Evolutionary conservation across 2,888 invertebrate genomes (phyloP), one percentile per base, ranked within the genome.

Genomic region (Heliconius hortense): DNA sequence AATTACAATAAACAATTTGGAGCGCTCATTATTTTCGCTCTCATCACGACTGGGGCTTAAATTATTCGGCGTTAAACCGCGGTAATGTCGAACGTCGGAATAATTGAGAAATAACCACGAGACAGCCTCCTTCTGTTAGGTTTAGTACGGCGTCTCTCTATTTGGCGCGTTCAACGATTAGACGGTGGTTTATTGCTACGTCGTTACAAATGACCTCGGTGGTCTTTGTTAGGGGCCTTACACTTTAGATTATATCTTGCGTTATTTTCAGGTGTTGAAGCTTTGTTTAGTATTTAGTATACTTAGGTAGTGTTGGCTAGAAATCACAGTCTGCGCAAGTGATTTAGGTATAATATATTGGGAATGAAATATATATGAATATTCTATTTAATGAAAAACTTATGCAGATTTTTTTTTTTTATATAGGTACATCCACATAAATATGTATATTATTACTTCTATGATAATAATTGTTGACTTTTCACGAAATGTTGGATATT

Each of bases 1-100:
- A 90, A 93, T 92, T 89, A 93, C 88, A 93, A 92, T 92, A 90
- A 92, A 93, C 92, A 92, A 90, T 92, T 92, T 89, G 82, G 88
- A 84, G 86, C 87, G 84, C 88, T 92, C 93, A 91, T 93, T 92
- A 92, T 88, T 86, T 84, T 83, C 83, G 84, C 84, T 89, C 90
- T 91, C 92, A 93, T 93, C 89, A 90, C 89, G 86, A 87, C 86
- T 86, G 86, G 86, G 84, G 83, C 87, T 83, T 86, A 89, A 94
- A 92, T 93, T 93, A 92, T 92, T 88, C 89, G 80, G 87, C 88
- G 88, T 89, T 88, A 89, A 88, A 86, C 89, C 88, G 86, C 85
- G 85, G 88, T 92, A 90, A 92, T 91, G 91, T 88, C 87, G 88
- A 90, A 90, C 88, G 90, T 88, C 89, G 90, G 87, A 87, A 89